Conservation (phyloP, 1,140 invertebrate genomes). For the Eumaeus atala region DNA sequence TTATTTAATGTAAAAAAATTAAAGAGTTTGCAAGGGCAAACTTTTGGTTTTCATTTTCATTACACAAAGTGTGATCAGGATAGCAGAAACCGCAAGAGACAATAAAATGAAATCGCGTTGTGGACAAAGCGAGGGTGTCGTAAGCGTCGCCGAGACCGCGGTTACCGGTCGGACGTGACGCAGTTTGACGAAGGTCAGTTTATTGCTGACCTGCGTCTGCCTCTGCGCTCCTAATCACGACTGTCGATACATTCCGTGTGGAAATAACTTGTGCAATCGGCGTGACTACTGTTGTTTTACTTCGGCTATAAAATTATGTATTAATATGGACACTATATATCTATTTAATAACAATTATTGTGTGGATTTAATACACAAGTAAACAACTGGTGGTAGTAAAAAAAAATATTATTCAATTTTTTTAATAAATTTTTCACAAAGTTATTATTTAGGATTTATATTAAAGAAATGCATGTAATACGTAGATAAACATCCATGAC, state of each 20-base stretch:
- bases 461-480: no score
- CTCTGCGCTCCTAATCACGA: constrained; percentile 52
- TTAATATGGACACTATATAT: no score
- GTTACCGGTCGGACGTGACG: constrained; percentile 60
- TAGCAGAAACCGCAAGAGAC: constrained; percentile 62
- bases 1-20: neutral
- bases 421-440: no score
- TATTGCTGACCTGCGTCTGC: constrained; percentile 70
- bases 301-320: no score
- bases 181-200: constrained; percentile 63
- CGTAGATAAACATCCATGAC: no score
- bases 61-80: constrained; percentile 51
- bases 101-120: constrained; percentile 57
- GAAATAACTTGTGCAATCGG: constrained; percentile 2
- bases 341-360: no score
- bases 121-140: constrained; percentile 49
- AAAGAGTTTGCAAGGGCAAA: constrained; percentile 10
- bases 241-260: constrained; percentile 34
- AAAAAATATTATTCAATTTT: no score
- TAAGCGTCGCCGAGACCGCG: constrained; percentile 38
- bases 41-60: constrained; percentile 53
- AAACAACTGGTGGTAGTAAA: no score
- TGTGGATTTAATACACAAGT: no score
- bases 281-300: neutral
- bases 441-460: no score